Evolutionary conservation across 2,113 vertebrate genomes (phyloP).

Genomic region (Hystrix cristata): DNA sequence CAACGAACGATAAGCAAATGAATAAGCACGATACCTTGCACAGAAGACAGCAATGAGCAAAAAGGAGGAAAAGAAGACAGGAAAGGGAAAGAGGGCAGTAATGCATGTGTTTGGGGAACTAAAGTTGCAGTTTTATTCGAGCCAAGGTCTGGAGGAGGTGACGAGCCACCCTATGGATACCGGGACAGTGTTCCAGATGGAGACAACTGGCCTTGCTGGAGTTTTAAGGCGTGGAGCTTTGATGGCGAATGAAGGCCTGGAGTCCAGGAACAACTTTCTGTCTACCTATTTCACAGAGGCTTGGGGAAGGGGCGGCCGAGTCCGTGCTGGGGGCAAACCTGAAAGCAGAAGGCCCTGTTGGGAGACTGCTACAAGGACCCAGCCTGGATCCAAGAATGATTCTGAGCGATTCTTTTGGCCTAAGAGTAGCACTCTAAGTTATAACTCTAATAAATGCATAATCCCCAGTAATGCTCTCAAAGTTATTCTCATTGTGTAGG

Average conservation of each 20-base stretch:
- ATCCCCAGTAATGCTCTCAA: background rate
- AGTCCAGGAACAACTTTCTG: background rate
- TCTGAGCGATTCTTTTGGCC: background rate
- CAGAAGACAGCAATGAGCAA: background rate
- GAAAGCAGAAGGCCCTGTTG: background rate
- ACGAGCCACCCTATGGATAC: background rate
- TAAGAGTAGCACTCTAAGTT: slow-evolving; percentile 19
- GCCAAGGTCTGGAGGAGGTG: background rate
- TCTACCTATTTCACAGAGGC: background rate
- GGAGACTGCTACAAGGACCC: background rate
- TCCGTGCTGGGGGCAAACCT: background rate
- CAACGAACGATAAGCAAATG: background rate
- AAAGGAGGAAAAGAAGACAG: background rate
- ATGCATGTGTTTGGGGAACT: background rate
- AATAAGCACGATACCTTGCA: background rate
- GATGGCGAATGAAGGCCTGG: background rate
- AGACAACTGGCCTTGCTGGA: background rate
- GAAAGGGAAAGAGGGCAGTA: background rate
- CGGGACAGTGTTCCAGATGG: background rate
- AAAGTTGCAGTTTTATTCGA: background rate
- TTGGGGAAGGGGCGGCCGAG: background rate
- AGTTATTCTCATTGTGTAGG: slow-evolving; percentile 20
- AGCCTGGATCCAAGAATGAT: background rate
- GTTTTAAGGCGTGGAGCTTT: background rate
- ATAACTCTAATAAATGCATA: slow-evolving; percentile 47